A percentile compares a stretch with the other conserved stretches of the same genome.
These are phyloP conservation scores for Odocoileus virginianus DNA, from an alignment of 2,113 vertebrate genomes.

Conservation along the genomic window DNA sequence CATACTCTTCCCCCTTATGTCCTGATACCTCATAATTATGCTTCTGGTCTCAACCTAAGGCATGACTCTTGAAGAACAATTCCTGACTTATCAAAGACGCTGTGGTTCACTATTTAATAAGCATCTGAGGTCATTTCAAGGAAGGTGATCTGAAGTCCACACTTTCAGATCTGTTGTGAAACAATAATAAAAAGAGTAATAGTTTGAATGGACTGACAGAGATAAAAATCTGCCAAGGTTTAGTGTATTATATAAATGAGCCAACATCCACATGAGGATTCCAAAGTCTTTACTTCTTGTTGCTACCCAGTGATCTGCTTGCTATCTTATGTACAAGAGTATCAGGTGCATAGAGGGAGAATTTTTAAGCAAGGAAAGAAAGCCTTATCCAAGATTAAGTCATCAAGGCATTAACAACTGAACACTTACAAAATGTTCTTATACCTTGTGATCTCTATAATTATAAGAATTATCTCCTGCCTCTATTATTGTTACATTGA, in stretches of 20 bases:
- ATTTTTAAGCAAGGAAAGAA: background rate
- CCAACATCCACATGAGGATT: background rate
- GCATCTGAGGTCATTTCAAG: background rate
- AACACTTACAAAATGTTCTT: background rate
- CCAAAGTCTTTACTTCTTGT: background rate
- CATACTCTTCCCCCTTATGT: background rate
- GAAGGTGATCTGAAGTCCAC: background rate
- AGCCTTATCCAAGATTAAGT: background rate
- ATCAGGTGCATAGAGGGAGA: background rate
- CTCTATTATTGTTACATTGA: background rate
- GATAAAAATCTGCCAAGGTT: background rate
- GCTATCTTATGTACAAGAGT: background rate
- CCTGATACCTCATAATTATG: background rate
- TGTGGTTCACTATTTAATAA: background rate
- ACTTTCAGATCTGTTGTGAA: background rate
- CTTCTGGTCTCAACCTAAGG: background rate
- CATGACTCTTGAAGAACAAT: background rate
- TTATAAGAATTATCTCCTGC: background rate
- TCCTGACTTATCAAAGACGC: background rate
- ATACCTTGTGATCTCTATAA: background rate
- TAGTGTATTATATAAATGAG: background rate
- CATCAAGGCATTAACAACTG: background rate
- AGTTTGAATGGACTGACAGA: background rate
- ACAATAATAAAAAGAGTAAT: background rate
- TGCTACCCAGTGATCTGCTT: background rate